Conservation (phyloP, 2,888 invertebrate species). For the Dryobota labecula region DNA sequence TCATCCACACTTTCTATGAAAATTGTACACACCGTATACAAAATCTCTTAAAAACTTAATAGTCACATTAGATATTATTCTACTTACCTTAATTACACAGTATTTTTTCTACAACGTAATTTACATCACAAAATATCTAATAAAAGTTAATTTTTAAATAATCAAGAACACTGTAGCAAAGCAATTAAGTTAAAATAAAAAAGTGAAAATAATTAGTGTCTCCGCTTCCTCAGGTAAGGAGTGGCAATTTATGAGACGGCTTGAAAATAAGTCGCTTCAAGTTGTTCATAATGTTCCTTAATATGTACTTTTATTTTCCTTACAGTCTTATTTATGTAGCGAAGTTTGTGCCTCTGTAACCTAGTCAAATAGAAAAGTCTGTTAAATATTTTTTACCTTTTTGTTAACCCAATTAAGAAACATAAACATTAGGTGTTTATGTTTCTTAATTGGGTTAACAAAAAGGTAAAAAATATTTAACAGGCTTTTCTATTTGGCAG, state of each 20-base stretch:
- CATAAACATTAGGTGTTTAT: slow-evolving; percentile 33
- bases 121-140: slow-evolving; percentile 10
- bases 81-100: slow-evolving; percentile 31
- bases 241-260: slow-evolving; percentile 55
- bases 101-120: slow-evolving; percentile 26
- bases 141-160: slow-evolving; percentile 9
- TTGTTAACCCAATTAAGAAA: too few relatives aligned
- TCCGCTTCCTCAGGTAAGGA: slow-evolving; percentile 50
- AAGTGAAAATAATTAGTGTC: slow-evolving; percentile 62
- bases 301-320: slow-evolving; percentile 56
- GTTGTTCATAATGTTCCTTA: slow-evolving; percentile 44
- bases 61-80: background rate
- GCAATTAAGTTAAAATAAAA: slow-evolving; percentile 64
- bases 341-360: slow-evolving; percentile 30
- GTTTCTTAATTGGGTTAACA: slow-evolving; percentile 19
- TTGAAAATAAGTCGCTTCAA: slow-evolving; percentile 50
- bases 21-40: slow-evolving; percentile 2
- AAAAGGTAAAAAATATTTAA: slow-evolving; percentile 22
- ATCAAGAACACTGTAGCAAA: slow-evolving; percentile 38
- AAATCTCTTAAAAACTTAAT: background rate
- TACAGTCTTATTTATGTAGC: slow-evolving; percentile 44
- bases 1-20: background rate
- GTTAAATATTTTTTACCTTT: too few relatives aligned
- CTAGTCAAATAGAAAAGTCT: too few relatives aligned
- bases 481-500: background rate